Evolutionary conservation across 1,140 invertebrate genomes (phyloP), one percentile per base, ranked within the genome.

Genomic region (Manduca sexta): DNA sequence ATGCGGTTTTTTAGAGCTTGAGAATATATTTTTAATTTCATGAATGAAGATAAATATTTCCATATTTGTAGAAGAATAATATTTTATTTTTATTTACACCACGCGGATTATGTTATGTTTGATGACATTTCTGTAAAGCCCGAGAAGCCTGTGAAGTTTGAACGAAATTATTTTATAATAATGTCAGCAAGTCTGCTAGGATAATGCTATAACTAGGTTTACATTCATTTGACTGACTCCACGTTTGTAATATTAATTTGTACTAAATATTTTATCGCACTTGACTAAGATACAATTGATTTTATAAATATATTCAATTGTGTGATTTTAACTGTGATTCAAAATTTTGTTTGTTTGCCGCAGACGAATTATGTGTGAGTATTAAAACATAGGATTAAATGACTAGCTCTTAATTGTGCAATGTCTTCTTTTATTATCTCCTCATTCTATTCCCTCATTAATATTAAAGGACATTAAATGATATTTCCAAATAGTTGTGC

Each of bases 241-340:
- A 37, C 45, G 52, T 54, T 42, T 52, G 21, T 26, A 26, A 26
- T 26, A 26, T 26, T 26, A 26, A 26, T 26, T 26, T 26, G 8
- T 21, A 14, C 34, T 33, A n/a, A 7, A 42, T 42, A 15, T 13
- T 42, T 29, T 42, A 26, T 12, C 16, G 38, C 12, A 13, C 38
- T 40, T 40, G 38, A 40, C 38, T 37, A 40, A 16, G 18, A 18
- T 18, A 40, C 10, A 18, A 40, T 40, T 40, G 38, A 12, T 48
- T 17, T 50, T 15, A 40, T 35, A 54, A 54, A 44, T 54, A 49
- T 54, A 45, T 54, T 56, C 37, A 50, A 42, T 50, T 50, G 44
- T 37, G 52, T 63, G 44, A 54, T 63, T 58, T 50, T 45, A 26
- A 52, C 60, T 63, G 56, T 59, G 60, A 63, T 58, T 58, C 38